These are phyloP conservation scores for Bubalus kerabau DNA, from an alignment of 2,113 vertebrate genomes.

Conservation along the genomic window DNA sequence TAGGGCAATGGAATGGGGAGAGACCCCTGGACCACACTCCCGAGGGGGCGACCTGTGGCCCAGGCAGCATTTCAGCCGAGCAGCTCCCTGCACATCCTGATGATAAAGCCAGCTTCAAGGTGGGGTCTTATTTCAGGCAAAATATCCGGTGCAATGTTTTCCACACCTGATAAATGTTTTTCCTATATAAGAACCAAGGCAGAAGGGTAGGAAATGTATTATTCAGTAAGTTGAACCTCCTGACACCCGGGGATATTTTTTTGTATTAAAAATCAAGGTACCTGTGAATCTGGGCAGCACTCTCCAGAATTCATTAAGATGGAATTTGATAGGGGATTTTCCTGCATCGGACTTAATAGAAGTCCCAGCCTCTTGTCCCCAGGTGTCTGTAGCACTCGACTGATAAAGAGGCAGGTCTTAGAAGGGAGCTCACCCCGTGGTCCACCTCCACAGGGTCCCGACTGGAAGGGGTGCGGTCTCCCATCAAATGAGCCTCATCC, in stretches of 20 bases:
- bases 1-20: fast-evolving
- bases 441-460: fast-evolving
- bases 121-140: background rate
- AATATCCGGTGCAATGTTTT: background rate
- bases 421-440: background rate
- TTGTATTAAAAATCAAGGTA: background rate
- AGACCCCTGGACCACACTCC: background rate
- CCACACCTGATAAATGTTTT: background rate
- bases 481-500: background rate
- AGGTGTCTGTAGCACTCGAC: fast-evolving
- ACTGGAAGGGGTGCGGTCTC: fast-evolving
- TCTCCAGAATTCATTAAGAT: background rate
- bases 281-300: background rate
- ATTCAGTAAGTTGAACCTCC: background rate
- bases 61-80: background rate
- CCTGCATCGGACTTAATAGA: background rate
- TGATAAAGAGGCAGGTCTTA: background rate
- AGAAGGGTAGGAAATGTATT: background rate
- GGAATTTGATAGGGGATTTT: fast-evolving
- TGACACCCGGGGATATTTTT: background rate
- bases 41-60: fast-evolving
- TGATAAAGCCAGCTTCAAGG: background rate
- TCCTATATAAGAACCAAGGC: background rate
- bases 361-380: background rate
- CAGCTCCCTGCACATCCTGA: fast-evolving